A percentile compares a stretch with the other conserved stretches of the same genome.
These are phyloP conservation scores for Luidia sarsii DNA, from an alignment of 53 echinoderm and acorn worm species.

Conservation along the genomic window DNA sequence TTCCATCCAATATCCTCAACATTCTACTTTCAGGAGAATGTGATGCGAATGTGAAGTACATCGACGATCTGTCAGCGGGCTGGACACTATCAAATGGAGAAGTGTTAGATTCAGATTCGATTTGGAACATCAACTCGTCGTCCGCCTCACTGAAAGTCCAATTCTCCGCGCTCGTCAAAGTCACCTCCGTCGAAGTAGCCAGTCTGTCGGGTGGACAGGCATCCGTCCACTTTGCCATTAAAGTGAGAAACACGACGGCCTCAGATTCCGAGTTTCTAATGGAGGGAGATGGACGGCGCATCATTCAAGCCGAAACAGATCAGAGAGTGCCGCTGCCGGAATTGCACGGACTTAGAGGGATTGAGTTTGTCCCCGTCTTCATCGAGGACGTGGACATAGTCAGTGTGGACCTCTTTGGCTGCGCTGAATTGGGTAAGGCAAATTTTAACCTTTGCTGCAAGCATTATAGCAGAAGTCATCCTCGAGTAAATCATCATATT, in stretches of 20 bases:
- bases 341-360: background rate
- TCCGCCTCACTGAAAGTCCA: constrained; percentile 14
- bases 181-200: background rate
- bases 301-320: background rate
- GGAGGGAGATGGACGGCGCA: background rate
- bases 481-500: too few species aligned
- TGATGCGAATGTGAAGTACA: background rate
- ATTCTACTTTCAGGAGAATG: background rate
- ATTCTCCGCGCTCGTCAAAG: constrained; percentile 20
- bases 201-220: background rate
- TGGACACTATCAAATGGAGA: constrained; percentile 13
- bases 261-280: background rate
- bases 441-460: too few species aligned
- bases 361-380: too few species aligned
- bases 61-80: constrained; percentile 7
- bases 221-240: constrained; percentile 19
- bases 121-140: constrained; percentile 8
- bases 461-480: too few species aligned
- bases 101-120: background rate
- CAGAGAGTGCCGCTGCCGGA: background rate
- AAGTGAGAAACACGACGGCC: background rate
- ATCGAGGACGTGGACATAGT: too few species aligned
- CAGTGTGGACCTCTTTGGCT: constrained; percentile 28
- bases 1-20: too few species aligned
- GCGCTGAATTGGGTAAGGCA: constrained; percentile 43